These are phyloP conservation scores for Limonius californicus DNA, from an alignment of 1,140 invertebrate genomes.

Conservation along the genomic window DNA sequence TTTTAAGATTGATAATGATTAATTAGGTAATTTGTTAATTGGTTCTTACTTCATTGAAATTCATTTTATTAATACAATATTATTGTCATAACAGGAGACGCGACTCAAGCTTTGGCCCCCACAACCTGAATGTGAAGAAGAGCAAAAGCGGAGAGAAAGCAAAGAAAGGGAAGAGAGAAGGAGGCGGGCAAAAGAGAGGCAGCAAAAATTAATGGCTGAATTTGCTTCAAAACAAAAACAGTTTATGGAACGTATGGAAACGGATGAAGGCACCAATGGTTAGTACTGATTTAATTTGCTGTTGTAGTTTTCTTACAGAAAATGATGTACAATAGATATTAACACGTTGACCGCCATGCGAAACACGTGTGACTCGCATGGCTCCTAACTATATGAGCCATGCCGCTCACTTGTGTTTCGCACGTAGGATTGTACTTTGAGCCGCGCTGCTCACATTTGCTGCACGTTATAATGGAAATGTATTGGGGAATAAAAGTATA, in stretches of 20 bases:
- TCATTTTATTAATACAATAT: background rate
- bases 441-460: too few species aligned
- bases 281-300: constrained; percentile 7
- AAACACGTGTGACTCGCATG: too few species aligned
- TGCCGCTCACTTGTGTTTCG: too few species aligned
- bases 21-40: too few species aligned
- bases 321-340: too few species aligned
- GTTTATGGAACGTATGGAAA: constrained; percentile 84
- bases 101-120: constrained; percentile 72
- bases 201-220: constrained; percentile 88
- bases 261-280: constrained; percentile 44
- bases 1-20: background rate
- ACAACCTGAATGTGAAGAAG: constrained; percentile 71
- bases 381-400: too few species aligned
- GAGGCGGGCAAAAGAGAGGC: constrained; percentile 79
- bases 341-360: too few species aligned
- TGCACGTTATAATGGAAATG: too few species aligned
- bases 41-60: background rate
- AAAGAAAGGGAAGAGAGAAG: constrained; percentile 77
- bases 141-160: constrained; percentile 66
- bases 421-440: too few species aligned
- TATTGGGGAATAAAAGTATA: too few species aligned
- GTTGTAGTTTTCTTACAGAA: constrained; percentile 3
- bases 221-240: constrained; percentile 88
- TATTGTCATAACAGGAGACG: constrained; percentile 51